Evolutionary conservation across 2,888 invertebrate species (phyloP).

Genomic region (Corbicula japonica): DNA sequence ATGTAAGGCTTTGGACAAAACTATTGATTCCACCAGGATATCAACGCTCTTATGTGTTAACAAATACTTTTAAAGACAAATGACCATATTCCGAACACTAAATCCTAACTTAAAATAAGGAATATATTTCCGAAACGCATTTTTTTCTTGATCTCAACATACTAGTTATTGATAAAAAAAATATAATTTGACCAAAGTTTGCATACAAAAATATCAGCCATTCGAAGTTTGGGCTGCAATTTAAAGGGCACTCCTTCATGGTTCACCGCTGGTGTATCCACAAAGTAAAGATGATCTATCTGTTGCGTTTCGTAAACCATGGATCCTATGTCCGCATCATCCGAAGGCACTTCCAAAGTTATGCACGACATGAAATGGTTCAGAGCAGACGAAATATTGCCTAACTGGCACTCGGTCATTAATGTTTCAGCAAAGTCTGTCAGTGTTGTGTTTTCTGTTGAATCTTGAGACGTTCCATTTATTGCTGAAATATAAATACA

Average conservation of each 20-base stretch:
- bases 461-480: conserved; percentile 37
- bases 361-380: conserved; percentile 43
- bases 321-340: not conserved
- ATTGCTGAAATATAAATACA: too few relatives aligned
- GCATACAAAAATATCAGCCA: conserved; percentile 39
- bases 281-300: conserved; percentile 39
- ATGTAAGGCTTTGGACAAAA: too few relatives aligned
- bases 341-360: conserved; percentile 40
- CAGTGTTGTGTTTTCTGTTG: conserved; percentile 29
- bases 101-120: too few relatives aligned
- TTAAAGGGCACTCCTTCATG: conserved; percentile 44
- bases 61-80: too few relatives aligned
- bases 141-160: too few relatives aligned
- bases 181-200: too few relatives aligned
- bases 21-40: too few relatives aligned
- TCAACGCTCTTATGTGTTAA: too few relatives aligned
- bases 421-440: conserved; percentile 46
- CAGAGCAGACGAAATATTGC: conserved; percentile 40
- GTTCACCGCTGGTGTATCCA: conserved; percentile 13
- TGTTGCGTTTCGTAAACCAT: conserved; percentile 46
- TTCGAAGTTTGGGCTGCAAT: conserved; percentile 43
- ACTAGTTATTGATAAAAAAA: too few relatives aligned
- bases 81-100: too few relatives aligned
- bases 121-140: too few relatives aligned
- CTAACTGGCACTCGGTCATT: conserved; percentile 68